Percentiles rank a stretch among this genome's conserved stretches.
These are phyloP conservation scores for Agrilus cyanescens DNA, from an alignment of 2,888 invertebrate genomes.

Conservation along the genomic window DNA sequence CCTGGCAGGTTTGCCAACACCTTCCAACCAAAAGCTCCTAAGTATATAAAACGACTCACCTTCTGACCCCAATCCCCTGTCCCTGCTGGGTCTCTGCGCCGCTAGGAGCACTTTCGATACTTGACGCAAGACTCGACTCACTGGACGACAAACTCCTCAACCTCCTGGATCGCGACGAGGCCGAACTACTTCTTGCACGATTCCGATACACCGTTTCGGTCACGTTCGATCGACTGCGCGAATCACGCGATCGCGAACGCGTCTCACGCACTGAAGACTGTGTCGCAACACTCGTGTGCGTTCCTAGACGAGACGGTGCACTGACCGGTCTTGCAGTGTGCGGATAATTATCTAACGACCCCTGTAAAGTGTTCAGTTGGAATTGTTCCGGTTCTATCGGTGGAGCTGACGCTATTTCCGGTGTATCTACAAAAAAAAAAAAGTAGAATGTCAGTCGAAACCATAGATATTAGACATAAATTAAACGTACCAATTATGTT, in stretches of 20 bases:
- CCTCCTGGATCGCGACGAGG: constrained; percentile 29
- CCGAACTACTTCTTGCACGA: constrained; percentile 29
- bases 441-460: constrained; percentile 8
- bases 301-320: constrained; percentile 27
- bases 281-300: constrained; percentile 15
- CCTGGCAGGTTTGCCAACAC: no score
- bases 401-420: no score
- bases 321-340: constrained; percentile 27
- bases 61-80: constrained; percentile 15
- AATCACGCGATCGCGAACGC: constrained; percentile 24
- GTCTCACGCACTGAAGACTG: constrained; percentile 13
- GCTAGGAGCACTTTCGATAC: constrained; percentile 30
- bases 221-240: constrained; percentile 20
- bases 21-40: background rate
- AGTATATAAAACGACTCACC: constrained; percentile 16
- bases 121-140: constrained; percentile 32
- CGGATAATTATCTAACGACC: no score
- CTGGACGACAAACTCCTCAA: constrained; percentile 33
- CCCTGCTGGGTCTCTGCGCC: constrained; percentile 23
- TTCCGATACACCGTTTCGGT: constrained; percentile 20
- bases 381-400: no score
- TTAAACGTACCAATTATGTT: no score
- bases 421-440: constrained; percentile 14
- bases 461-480: constrained; percentile 12
- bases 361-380: no score